phyloP scores from a whole-genome alignment of 2,888 invertebrate species.

The Athalia circularis region DNA sequence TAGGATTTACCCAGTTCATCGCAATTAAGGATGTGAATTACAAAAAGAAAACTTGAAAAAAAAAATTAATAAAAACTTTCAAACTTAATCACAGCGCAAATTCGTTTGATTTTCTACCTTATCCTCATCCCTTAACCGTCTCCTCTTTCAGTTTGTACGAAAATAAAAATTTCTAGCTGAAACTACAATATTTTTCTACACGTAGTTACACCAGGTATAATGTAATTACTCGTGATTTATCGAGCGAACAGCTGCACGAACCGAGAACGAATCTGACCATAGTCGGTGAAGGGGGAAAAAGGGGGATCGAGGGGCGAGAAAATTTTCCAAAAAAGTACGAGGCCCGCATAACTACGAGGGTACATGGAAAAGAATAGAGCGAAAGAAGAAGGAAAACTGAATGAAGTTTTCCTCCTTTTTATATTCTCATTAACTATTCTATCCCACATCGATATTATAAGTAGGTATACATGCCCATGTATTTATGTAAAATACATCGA shows the following conservation, averaged over 20 bases:
- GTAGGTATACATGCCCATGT: too few species aligned
- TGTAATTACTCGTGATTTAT: conserved; percentile 21
- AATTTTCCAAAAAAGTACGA: background rate
- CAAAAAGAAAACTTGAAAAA: background rate
- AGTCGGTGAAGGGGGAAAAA: background rate
- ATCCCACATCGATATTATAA: background rate
- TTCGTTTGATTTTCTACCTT: too few species aligned
- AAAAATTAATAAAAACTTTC: conserved; percentile 7
- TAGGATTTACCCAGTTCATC: conserved; percentile 63
- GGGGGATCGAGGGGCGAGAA: background rate
- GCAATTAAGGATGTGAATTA: conserved; percentile 7
- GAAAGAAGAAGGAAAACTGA: background rate
- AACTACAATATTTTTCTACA: background rate
- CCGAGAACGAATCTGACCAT: background rate
- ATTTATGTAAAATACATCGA: too few species aligned
- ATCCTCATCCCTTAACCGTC: conserved; percentile 26
- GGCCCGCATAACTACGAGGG: too few species aligned
- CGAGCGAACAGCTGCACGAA: background rate
- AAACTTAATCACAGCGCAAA: background rate
- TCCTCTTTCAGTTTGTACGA: conserved; percentile 38
- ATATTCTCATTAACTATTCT: conserved; percentile 7
- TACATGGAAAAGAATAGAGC: background rate
- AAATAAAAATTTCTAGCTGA: background rate
- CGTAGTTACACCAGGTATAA: background rate
- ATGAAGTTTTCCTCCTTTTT: background rate